Evolutionary conservation across 37 sponge, comb jelly and placozoan genomes (phyloP), one percentile per base, ranked within the genome.

Genomic region (Geodia barretti): DNA sequence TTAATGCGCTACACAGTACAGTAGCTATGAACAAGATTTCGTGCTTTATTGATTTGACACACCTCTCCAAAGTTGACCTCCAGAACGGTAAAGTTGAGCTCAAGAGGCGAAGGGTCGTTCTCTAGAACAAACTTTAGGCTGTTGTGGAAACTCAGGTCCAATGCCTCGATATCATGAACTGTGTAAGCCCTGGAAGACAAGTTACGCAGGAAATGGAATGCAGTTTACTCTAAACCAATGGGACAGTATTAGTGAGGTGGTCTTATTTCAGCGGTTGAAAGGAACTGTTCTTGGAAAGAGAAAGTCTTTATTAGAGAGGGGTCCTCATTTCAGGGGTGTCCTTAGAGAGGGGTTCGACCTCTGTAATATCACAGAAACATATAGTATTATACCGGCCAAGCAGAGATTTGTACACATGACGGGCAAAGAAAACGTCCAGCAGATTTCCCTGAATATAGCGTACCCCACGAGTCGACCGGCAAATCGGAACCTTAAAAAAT

Each of bases 41-140:
- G 26, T n/a, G n/a, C n/a, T n/a, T n/a, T n/a, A n/a, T n/a, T n/a
- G n/a, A n/a, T n/a, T 28, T 74, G 30, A 1, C 88, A 0, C 65
- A 98, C 96, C 86, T 98, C 88, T 72, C 98, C 98, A 84, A 95
- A 93, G 14, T 79, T 76, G 65, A 93, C 94, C 84, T 98, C 98
- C 61, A 87, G 73, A 0, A 91, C 92, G 32, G 92, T 78, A 68
- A 98, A 98, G 32, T 88, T 93, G 30, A 98, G 92, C 59, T 90
- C 91, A 41, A 91, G 64, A 35, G 88, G 85, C 34, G 82, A 83
- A 17, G 94, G 88, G 71, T 96, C 92, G 39, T 90, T 87, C 23
- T 96, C 87, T 40, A 79, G 79, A 0, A 95, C 79, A 73, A 80
- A 95, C 54, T 79, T 24, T 2, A 95, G 70, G 69, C 95, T 95